phyloP scores from a whole-genome alignment of 30 jellyfish, hydroid and myxozoan species.

The Pelagia noctiluca region DNA sequence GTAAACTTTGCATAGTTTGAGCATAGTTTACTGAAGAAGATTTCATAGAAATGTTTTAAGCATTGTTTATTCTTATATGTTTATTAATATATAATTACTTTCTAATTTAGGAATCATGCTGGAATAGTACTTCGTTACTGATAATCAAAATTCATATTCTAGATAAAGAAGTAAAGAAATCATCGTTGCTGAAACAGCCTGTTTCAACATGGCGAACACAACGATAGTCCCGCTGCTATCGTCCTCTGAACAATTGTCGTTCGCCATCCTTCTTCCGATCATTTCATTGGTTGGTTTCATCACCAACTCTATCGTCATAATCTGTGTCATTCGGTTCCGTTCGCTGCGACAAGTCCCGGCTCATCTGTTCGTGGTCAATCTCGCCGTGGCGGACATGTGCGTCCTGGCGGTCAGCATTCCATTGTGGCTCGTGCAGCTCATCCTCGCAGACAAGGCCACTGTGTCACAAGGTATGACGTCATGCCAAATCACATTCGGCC shows the following conservation, averaged over 20 bases:
- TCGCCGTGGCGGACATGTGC: slow-evolving; percentile 82
- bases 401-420: slow-evolving; percentile 85
- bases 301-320: slow-evolving; percentile 72
- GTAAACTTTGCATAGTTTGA: too few relatives aligned
- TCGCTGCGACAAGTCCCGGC: slow-evolving; percentile 73
- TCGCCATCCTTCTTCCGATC: slow-evolving; percentile 77
- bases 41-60: too few relatives aligned
- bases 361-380: slow-evolving; percentile 70
- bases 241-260: slow-evolving; percentile 57
- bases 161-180: too few relatives aligned
- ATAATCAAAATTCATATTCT: too few relatives aligned
- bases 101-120: too few relatives aligned
- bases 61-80: too few relatives aligned
- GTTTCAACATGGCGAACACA: slow-evolving; percentile 38
- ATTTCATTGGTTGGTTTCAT: slow-evolving; percentile 77
- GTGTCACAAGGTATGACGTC: slow-evolving; percentile 33
- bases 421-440: slow-evolving; percentile 76
- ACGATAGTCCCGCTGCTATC: slow-evolving; percentile 34
- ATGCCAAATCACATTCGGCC: slow-evolving; percentile 89
- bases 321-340: slow-evolving; percentile 72
- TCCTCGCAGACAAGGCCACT: slow-evolving; percentile 54
- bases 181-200: background rate
- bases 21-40: too few relatives aligned
- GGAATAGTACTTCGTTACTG: too few relatives aligned
- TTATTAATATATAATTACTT: too few relatives aligned